A percentile compares a stretch with the other conserved stretches of the same genome.
These are phyloP conservation scores for Botia almorhae DNA, from an alignment of 2,797 vertebrate genomes.

Conservation along the genomic window DNA sequence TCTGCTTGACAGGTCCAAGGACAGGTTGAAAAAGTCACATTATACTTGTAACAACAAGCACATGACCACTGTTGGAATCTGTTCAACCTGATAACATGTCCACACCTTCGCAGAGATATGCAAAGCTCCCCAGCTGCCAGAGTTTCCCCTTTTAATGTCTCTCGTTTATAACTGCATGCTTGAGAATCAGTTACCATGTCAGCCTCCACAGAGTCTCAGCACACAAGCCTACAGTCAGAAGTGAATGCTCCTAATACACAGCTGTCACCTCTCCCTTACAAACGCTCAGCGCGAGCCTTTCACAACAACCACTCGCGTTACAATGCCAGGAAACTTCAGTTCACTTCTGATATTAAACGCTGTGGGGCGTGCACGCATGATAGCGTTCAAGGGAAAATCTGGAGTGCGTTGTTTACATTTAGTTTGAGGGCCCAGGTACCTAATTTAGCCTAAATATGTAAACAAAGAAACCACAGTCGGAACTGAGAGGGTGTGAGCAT, in stretches of 20 bases:
- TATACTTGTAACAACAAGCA: slow-evolving; percentile 15
- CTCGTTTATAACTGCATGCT: slow-evolving; percentile 12
- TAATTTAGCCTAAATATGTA: slow-evolving; percentile 7
- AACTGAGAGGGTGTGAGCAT: background rate
- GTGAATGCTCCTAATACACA: slow-evolving; percentile 8
- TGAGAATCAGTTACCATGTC: slow-evolving; percentile 29
- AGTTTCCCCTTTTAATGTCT: slow-evolving; percentile 26
- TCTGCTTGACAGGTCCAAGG: slow-evolving; percentile 20
- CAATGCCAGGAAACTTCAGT: background rate
- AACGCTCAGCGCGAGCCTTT: background rate
- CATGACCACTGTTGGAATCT: slow-evolving; percentile 23
- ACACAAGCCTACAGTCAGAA: slow-evolving; percentile 23
- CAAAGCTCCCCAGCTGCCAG: slow-evolving; percentile 26
- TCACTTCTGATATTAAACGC: background rate
- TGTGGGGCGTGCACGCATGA: background rate
- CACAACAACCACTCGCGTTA: background rate
- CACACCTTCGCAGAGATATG: slow-evolving; percentile 47
- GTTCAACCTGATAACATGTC: slow-evolving; percentile 39
- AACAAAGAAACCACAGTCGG: slow-evolving; percentile 20
- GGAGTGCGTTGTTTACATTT: background rate
- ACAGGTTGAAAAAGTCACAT: slow-evolving; percentile 24
- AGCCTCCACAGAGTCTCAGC: background rate
- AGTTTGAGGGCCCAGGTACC: too few species aligned
- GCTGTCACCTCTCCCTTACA: slow-evolving; percentile 1
- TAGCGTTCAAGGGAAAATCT: background rate